These are phyloP conservation scores for Scartelaos histophorus DNA, from an alignment of 2,113 vertebrate species.

Conservation along the genomic window DNA sequence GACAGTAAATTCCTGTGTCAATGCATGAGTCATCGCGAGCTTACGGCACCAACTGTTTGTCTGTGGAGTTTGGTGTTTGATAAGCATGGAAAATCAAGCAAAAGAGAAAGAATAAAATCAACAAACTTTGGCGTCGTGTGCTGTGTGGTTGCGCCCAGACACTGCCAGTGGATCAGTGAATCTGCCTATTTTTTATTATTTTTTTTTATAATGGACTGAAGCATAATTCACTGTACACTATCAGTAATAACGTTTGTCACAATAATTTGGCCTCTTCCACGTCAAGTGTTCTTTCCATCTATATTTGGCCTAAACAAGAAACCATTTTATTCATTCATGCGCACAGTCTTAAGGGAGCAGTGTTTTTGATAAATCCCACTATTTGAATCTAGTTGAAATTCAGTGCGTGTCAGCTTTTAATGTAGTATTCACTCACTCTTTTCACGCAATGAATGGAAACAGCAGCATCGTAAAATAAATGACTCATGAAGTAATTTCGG, in stretches of 20 bases:
- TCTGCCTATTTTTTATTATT: background rate
- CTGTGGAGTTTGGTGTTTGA: slow-evolving; percentile 26
- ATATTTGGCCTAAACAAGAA: background rate
- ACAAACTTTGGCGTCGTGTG: slow-evolving; percentile 26
- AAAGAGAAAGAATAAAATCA: slow-evolving; percentile 6
- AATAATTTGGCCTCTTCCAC: background rate
- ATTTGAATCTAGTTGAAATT: slow-evolving; percentile 6
- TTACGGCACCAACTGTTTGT: slow-evolving; percentile 57
- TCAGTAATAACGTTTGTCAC: background rate
- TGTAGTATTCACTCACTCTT: slow-evolving; percentile 12
- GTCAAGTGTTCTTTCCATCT: slow-evolving; percentile 1
- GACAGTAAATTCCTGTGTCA: slow-evolving; percentile 51
- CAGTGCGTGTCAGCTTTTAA: slow-evolving; percentile 8
- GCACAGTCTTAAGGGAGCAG: background rate
- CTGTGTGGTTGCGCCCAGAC: slow-evolving; percentile 3
- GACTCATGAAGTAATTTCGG: slow-evolving; percentile 3
- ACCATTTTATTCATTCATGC: background rate
- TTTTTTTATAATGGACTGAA: background rate
- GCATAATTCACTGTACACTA: background rate
- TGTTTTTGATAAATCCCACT: slow-evolving; percentile 9
- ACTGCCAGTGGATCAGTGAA: background rate
- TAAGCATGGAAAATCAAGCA: slow-evolving; percentile 10
- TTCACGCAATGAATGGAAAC: slow-evolving; percentile 10
- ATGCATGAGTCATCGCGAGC: slow-evolving; percentile 60
- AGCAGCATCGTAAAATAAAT: slow-evolving; percentile 11